Percentiles rank a stretch among this genome's conserved stretches.
These are phyloP conservation scores for Phaenicophaeus curvirostris DNA, from an alignment of 2,797 vertebrate species.

Conservation along the genomic window DNA sequence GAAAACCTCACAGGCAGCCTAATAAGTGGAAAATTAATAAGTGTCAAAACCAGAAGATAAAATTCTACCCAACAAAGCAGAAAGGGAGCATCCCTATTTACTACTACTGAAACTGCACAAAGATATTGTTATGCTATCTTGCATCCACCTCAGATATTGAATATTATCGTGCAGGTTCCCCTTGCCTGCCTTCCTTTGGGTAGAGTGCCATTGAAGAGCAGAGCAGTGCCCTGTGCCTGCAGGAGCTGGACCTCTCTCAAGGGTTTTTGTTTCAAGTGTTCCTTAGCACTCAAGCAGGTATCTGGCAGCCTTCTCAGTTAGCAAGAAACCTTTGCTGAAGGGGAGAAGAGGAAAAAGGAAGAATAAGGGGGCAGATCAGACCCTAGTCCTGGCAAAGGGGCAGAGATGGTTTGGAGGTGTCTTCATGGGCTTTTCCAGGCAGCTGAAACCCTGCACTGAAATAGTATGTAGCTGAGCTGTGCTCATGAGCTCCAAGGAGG, in stretches of 20 bases:
- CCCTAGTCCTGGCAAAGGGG: neutral
- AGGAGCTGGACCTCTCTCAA: neutral
- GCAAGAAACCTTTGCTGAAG: neutral
- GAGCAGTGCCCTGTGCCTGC: fast-evolving
- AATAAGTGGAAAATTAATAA: conserved; percentile 21
- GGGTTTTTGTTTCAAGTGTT: neutral
- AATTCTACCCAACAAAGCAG: conserved; percentile 6
- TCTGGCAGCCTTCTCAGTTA: neutral
- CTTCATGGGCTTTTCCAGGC: neutral
- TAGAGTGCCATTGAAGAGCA: neutral
- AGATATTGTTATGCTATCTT: neutral
- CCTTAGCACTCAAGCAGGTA: neutral
- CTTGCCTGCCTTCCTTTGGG: neutral
- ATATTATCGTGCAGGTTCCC: neutral
- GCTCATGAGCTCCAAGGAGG: neutral
- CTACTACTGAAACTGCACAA: neutral
- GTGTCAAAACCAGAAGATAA: neutral
- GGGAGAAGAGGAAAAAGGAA: neutral
- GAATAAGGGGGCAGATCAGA: neutral
- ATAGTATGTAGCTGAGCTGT: neutral
- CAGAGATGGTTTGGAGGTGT: neutral
- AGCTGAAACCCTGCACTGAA: neutral
- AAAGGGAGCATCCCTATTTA: neutral
- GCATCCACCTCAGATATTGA: neutral
- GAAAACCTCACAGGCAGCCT: neutral